Evolutionary conservation across 2,797 vertebrate genomes (phyloP).

Genomic region (Acrossocheilus wenchowensis): DNA sequence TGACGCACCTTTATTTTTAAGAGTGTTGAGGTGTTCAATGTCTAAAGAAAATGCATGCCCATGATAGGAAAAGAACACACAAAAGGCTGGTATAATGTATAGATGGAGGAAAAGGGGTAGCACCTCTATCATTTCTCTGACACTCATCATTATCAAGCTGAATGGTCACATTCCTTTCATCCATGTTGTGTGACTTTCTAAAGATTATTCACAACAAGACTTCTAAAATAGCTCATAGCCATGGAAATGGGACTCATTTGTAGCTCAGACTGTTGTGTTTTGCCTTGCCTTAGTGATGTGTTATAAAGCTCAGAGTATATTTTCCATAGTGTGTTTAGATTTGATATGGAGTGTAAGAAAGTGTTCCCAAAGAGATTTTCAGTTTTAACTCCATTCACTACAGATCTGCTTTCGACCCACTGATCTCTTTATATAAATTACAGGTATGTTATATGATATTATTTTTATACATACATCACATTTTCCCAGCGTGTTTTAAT

Average conservation of each 20-base stretch:
- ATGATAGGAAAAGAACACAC: background rate
- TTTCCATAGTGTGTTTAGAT: background rate
- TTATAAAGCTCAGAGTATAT: background rate
- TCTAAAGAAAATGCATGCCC: background rate
- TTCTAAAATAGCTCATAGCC: background rate
- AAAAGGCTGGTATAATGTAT: background rate
- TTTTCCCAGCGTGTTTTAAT: background rate
- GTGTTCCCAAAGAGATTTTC: background rate
- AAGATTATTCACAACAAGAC: background rate
- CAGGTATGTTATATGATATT: background rate
- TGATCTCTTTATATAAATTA: background rate
- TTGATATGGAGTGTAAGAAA: background rate
- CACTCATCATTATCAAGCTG: background rate
- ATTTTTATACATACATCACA: background rate
- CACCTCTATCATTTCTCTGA: background rate
- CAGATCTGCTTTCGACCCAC: background rate
- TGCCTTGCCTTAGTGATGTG: background rate
- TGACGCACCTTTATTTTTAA: too few species aligned
- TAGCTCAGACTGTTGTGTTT: background rate
- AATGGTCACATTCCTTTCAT: background rate
- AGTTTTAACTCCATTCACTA: background rate
- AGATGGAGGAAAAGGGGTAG: background rate
- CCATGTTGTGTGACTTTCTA: background rate
- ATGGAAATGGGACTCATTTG: constrained; percentile 1
- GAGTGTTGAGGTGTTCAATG: background rate